Base-by-base conservation (phyloP, 2,113 vertebrate genomes). In the Scopus umbretta region DNA sequence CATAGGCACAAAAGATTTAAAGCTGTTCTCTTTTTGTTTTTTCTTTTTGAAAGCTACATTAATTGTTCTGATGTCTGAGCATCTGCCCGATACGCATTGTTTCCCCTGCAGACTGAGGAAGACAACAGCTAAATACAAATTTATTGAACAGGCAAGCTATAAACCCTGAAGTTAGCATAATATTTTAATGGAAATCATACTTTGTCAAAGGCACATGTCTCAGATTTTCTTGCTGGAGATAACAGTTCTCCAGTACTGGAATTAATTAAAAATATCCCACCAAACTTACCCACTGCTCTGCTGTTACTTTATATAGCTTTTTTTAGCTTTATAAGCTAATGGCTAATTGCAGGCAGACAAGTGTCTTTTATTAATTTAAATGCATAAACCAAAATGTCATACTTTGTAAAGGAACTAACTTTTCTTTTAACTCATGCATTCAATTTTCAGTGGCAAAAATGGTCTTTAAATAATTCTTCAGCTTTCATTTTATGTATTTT, bases 111-210 rank as follows among this genome's bases (percentile, higher is more conserved):
- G 94, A 72, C 80, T 2, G 34, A 93, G 86, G 73, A 81, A 89
- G 91, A 78, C 49, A 38, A 92, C 89, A 87, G 88, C 80, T 94
- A 95, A 95, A 95, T 85, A 94, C 78, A 95, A 92, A 94, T 97
- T 94, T 97, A 92, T 95, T 95, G 92, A 94, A 92, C 7, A 16
- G 32, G 12, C 53, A 66, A 95, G 70, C 84, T 90, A 85, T 95
- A 91, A 95, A 80, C 78, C 26, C 62, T 42, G 76, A 94, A 91
- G 59, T 95, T 88, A 82, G 66, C 38, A 66, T n/a, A 70, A 22
- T 82, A 94, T 91, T 96, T 95, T 85, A 85, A 75, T 92, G 62
- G 73, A 61, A 76, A 95, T 94, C 66, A 43, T 68, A 80, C 78
- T 94, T 96, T 62, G 62, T 79, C 67, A 89, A 85, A 91, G 66